Evolutionary conservation across 2,113 vertebrate species (phyloP).

Genomic region (Anarrhichthys ocellatus): DNA sequence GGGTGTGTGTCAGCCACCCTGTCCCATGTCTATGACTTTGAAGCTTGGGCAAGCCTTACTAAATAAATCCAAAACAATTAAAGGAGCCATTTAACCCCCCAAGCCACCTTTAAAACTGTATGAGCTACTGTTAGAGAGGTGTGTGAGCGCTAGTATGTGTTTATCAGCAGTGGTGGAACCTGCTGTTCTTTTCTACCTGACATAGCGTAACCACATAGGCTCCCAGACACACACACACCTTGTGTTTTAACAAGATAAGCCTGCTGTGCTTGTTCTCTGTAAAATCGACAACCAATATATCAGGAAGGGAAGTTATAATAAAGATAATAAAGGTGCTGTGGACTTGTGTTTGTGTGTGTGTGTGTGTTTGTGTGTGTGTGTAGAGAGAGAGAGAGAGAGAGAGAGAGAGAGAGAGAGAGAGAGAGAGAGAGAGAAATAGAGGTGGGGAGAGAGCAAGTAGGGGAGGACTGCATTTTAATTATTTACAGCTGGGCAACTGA

Average conservation of each 20-base stretch:
- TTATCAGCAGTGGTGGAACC: conserved; percentile 28
- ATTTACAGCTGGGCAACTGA: conserved; percentile 82
- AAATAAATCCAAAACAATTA: conserved; percentile 26
- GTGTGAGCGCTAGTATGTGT: conserved; percentile 15
- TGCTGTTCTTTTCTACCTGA: conserved; percentile 43
- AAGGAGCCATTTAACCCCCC: background rate
- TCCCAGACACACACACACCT: conserved; percentile 27
- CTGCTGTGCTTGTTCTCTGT: conserved; percentile 63
- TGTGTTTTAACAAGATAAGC: conserved; percentile 66
- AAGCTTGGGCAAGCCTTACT: background rate
- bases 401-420: background rate
- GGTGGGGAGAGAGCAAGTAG: conserved; percentile 14
- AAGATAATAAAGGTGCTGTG: conserved; percentile 63
- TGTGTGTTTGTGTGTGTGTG: conserved; percentile 34
- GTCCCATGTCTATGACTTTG: background rate
- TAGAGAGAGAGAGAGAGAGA: background rate
- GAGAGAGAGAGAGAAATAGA: background rate
- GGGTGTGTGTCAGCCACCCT: conserved; percentile 30
- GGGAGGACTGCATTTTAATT: conserved; percentile 79
- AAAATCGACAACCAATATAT: conserved; percentile 70
- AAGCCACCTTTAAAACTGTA: background rate
- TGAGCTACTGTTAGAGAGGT: background rate
- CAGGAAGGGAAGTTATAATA: conserved; percentile 73
- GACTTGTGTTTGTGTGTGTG: conserved; percentile 14
- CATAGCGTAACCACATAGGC: background rate